These are phyloP conservation scores for Sebastes oblongus DNA, from an alignment of 2,797 vertebrate species.

Conservation along the genomic window DNA sequence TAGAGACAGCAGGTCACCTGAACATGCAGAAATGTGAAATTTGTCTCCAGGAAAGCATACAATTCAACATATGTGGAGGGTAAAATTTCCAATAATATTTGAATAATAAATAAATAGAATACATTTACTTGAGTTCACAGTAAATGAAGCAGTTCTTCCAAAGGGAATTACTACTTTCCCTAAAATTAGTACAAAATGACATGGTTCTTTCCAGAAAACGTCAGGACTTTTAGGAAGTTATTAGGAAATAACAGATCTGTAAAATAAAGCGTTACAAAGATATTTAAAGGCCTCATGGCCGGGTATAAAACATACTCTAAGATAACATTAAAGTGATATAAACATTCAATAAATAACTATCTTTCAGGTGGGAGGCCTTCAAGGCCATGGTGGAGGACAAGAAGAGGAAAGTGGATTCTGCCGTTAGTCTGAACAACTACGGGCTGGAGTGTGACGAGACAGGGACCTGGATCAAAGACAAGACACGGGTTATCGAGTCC, in stretches of 20 bases:
- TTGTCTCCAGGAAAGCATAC: not conserved
- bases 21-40: not conserved
- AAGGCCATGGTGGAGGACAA: conserved; percentile 87
- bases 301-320: not conserved
- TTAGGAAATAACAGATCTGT: not conserved
- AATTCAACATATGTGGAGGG: not conserved
- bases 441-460: conserved; percentile 94
- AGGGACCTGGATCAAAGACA: conserved; percentile 90
- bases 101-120: not conserved
- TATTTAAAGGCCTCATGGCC: not conserved
- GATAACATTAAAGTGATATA: not conserved
- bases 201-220: not conserved
- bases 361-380: conserved; percentile 91
- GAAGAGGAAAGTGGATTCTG: conserved; percentile 86
- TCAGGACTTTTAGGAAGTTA: accelerated
- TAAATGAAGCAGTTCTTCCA: not conserved
- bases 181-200: not conserved
- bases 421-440: conserved; percentile 91
- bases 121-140: not conserved
- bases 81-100: not conserved
- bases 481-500: conserved; percentile 90
- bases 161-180: not conserved
- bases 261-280: not conserved
- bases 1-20: not conserved
- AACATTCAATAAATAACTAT: not conserved